phyloP scores from a whole-genome alignment of 2,888 invertebrate species.

The Plutella xylostella region DNA sequence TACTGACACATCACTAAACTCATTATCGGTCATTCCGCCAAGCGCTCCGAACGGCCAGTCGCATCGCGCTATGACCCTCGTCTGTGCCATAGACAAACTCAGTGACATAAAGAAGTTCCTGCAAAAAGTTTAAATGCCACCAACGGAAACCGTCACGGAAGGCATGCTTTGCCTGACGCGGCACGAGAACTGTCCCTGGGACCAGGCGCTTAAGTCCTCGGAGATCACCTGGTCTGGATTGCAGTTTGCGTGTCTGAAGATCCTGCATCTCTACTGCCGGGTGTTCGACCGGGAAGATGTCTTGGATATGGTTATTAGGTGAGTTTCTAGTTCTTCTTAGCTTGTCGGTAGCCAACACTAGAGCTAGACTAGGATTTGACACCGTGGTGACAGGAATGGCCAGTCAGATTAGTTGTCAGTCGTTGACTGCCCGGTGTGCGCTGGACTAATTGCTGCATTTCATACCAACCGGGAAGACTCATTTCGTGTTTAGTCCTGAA shows the following conservation, averaged over 20 bases:
- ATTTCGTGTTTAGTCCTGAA: too few relatives aligned
- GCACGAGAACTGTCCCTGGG: conserved; percentile 73
- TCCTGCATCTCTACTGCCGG: conserved; percentile 87
- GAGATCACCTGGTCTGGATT: conserved; percentile 85
- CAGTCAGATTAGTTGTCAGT: too few relatives aligned
- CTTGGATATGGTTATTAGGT: conserved; percentile 84
- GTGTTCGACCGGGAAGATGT: conserved; percentile 87
- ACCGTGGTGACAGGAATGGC: too few relatives aligned
- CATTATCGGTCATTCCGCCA: neutral
- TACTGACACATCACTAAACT: too few relatives aligned
- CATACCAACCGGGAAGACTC: too few relatives aligned
- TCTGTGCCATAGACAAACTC: too few relatives aligned
- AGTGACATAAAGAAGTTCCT: too few relatives aligned
- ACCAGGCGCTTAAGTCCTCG: conserved; percentile 65
- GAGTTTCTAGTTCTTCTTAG: conserved; percentile 25
- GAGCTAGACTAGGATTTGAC: too few relatives aligned
- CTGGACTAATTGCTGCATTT: too few relatives aligned
- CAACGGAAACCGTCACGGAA: conserved; percentile 47
- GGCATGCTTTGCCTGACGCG: conserved; percentile 74
- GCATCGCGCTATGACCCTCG: too few relatives aligned
- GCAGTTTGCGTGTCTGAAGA: conserved; percentile 84
- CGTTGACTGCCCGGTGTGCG: too few relatives aligned
- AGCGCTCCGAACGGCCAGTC: neutral
- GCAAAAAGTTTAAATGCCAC: conserved; percentile 50
- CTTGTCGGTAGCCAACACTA: too few relatives aligned